Conservation (phyloP, 2,113 vertebrate species). For the Apeltes quadracus region DNA sequence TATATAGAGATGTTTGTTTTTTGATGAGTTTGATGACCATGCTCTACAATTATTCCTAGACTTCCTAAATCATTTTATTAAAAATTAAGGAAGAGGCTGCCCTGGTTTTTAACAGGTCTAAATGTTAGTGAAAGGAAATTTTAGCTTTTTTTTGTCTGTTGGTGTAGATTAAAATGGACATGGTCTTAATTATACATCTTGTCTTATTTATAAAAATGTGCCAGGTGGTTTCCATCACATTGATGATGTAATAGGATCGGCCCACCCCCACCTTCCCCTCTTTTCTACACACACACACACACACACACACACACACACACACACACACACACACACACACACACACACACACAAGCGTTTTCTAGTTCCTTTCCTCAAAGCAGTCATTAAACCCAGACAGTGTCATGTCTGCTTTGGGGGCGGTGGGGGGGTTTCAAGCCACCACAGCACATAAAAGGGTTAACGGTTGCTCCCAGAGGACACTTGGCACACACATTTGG, state of each 20-base stretch:
- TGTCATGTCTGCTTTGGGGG: slow-evolving; percentile 49
- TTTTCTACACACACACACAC: slow-evolving; percentile 12
- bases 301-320: slow-evolving; percentile 7
- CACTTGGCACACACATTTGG: slow-evolving; percentile 68
- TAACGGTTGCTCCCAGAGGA: slow-evolving; percentile 54
- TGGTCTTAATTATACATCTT: slow-evolving; percentile 76
- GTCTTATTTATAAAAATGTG: slow-evolving; percentile 73
- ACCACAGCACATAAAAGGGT: slow-evolving; percentile 63
- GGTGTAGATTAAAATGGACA: slow-evolving; percentile 80
- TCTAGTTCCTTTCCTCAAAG: slow-evolving; percentile 38
- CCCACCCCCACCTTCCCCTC: neutral
- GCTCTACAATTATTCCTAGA: slow-evolving; percentile 81
- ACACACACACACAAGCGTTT: neutral
- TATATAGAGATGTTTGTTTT: slow-evolving; percentile 93
- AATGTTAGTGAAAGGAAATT: slow-evolving; percentile 76
- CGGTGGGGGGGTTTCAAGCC: slow-evolving; percentile 39
- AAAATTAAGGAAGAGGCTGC: slow-evolving; percentile 71
- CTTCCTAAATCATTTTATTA: slow-evolving; percentile 87
- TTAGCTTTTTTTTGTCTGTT: slow-evolving; percentile 55
- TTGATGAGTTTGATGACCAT: slow-evolving; percentile 85
- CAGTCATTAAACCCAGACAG: slow-evolving; percentile 25
- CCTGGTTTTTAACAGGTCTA: slow-evolving; percentile 78
- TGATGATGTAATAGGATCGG: slow-evolving; percentile 76
- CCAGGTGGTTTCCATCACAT: slow-evolving; percentile 71
- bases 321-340: slow-evolving; percentile 12